Conservation (phyloP, 2,113 vertebrate genomes). For the Podilymbus podiceps region DNA sequence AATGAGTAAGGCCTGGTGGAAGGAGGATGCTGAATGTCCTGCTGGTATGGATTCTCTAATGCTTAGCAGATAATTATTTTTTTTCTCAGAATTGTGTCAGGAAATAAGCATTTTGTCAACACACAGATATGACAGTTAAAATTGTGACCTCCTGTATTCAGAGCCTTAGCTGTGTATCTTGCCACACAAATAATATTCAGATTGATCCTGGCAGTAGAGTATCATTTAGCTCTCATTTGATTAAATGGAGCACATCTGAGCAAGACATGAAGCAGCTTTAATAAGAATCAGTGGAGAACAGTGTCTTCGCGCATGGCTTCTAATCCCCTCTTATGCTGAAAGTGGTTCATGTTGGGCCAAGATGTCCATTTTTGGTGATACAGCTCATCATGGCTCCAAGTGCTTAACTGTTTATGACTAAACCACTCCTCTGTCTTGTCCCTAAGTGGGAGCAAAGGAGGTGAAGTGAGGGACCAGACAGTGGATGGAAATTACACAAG, state of each 20-base stretch:
- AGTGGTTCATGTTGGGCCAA: background rate
- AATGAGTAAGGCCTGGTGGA: background rate
- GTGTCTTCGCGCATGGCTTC: background rate
- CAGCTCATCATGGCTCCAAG: background rate
- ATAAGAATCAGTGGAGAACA: background rate
- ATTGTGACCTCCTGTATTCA: too few relatives aligned
- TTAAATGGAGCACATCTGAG: background rate
- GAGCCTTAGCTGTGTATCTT: background rate
- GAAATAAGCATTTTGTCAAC: background rate
- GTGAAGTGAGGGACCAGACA: background rate
- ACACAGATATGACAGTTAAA: background rate
- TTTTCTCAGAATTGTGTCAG: background rate
- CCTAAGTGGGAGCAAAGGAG: background rate
- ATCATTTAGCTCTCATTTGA: background rate
- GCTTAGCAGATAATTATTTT: background rate
- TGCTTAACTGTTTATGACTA: background rate
- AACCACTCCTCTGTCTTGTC: background rate
- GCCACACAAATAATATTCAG: fast-evolving
- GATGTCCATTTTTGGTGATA: background rate
- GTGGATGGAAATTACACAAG: background rate
- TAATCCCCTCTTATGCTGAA: background rate
- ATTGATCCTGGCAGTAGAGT: background rate
- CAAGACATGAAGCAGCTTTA: background rate
- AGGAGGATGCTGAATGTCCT: background rate
- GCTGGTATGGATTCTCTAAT: background rate